phyloP scores from a whole-genome alignment of 2,113 vertebrate species.

The Prinia subflava region DNA sequence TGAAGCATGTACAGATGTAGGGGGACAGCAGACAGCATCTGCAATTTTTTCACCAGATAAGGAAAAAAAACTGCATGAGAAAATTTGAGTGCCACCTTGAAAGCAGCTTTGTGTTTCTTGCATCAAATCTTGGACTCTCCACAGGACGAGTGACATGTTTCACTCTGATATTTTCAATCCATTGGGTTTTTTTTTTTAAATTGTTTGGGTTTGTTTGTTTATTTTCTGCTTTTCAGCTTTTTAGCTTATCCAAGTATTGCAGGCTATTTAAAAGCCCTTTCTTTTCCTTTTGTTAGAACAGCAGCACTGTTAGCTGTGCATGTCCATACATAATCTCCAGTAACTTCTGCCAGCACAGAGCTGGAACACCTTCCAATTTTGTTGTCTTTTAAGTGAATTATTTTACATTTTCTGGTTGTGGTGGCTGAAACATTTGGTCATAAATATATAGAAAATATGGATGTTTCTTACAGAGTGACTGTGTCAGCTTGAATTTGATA shows the following conservation, averaged over 20 bases:
- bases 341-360: constrained; percentile 9
- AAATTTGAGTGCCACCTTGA: neutral
- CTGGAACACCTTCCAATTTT: neutral
- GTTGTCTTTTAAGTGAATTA: constrained; percentile 26
- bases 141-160: neutral
- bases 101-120: neutral
- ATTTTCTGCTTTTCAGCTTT: neutral
- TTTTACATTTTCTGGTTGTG: constrained; percentile 27
- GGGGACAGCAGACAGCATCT: neutral
- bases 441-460: constrained; percentile 5
- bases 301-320: neutral
- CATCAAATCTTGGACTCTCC: neutral
- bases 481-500: constrained; percentile 31
- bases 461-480: neutral
- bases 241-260: neutral
- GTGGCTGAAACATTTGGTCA: neutral
- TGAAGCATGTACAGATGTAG: neutral
- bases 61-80: neutral
- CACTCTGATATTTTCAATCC: neutral
- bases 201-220: neutral
- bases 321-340: neutral
- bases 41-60: neutral
- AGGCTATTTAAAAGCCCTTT: constrained; percentile 11
- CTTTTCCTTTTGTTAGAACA: neutral
- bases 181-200: neutral